Evolutionary conservation across 2,888 invertebrate genomes (phyloP), one percentile per base, ranked within the genome.

Genomic region (Athalia circularis): DNA sequence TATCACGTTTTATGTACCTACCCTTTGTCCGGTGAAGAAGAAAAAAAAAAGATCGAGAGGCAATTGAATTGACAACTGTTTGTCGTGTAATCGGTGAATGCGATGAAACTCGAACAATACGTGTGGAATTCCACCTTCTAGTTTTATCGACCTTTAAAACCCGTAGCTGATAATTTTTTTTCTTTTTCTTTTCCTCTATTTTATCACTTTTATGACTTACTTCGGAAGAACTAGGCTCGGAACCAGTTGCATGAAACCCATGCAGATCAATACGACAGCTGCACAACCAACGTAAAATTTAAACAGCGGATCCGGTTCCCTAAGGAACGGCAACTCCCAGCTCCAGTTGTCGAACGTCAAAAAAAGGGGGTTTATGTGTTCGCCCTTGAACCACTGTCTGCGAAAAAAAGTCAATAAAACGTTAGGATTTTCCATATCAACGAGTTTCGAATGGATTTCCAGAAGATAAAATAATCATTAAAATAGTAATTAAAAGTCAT

Each of bases 291-390:
- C 91, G 87, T 95, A 97, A 88, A 96, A 97, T 88, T 96, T 97
- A 86, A 97, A 96, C 81, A 97, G 92, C 0, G 96, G 95, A 91
- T 98, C 98, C 0, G 95, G 94, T 83, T 96, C 93, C 74, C 93
- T 91, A 70, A 96, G 90, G 88, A 95, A 97, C 4, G 94, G 93
- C 83, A 93, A 91, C 90, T 98, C 97, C 91, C 93, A 92, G 59
- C 91, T 91, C 79, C 90, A 92, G 83, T 93, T 92, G 82, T 91
- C 92, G 87, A 95, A 96, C 64, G 93, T 92, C 79, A 96, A 87
- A 77, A 94, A 92, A 82, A 93, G 91, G 52, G 93, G 91, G 91
- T 92, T 91, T 88, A 95, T 91, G 86, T 93, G 90, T 89, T 91
- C 93, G 82, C 92, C 92, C 81, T 92, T 92, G 81, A 93, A 92